Percentiles rank a stretch among this genome's conserved stretches.
Conservation (phyloP, 2,797 vertebrate genomes). For the Capromys pilorides region DNA sequence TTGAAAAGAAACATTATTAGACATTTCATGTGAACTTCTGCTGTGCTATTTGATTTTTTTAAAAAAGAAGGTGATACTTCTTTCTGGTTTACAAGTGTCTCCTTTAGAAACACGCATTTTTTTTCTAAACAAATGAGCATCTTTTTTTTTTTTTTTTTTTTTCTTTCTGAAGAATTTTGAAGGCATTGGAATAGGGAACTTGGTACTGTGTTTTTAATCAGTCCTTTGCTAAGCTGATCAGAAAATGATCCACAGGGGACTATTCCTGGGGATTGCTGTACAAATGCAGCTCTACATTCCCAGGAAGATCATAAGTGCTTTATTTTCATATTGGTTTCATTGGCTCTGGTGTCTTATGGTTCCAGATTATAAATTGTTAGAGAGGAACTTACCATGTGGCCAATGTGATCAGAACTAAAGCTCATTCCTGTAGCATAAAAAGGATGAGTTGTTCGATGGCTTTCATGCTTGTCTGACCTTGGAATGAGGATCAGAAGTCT, state of each 20-base stretch:
- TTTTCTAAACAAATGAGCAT: constrained; percentile 34
- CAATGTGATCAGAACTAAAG: neutral
- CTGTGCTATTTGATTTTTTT: constrained; percentile 54
- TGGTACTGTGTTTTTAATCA: constrained; percentile 60
- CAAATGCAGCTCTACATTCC: neutral
- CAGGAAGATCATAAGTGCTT: constrained; percentile 43
- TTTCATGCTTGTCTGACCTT: constrained; percentile 29
- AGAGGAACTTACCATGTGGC: constrained; percentile 34
- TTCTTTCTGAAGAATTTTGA: constrained; percentile 62
- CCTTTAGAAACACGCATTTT: constrained; percentile 52
- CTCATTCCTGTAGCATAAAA: neutral
- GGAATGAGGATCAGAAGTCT: constrained; percentile 24
- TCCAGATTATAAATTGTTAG: constrained; percentile 62
- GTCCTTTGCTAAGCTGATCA: constrained; percentile 62
- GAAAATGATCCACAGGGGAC: constrained; percentile 47
- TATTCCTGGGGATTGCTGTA: neutral
- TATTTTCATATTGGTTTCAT: neutral
- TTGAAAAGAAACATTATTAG: constrained; percentile 71
- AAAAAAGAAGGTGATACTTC: constrained; percentile 59
- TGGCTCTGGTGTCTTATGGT: constrained; percentile 10
- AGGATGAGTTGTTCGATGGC: neutral
- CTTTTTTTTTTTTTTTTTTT: constrained; percentile 65
- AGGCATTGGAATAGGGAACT: constrained; percentile 58
- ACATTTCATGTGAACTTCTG: constrained; percentile 63
- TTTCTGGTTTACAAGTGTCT: constrained; percentile 60